A percentile compares a stretch with the other conserved stretches of the same genome.
phyloP scores from a whole-genome alignment of 2,888 invertebrate species.

The Pristionchus exspectatus region DNA sequence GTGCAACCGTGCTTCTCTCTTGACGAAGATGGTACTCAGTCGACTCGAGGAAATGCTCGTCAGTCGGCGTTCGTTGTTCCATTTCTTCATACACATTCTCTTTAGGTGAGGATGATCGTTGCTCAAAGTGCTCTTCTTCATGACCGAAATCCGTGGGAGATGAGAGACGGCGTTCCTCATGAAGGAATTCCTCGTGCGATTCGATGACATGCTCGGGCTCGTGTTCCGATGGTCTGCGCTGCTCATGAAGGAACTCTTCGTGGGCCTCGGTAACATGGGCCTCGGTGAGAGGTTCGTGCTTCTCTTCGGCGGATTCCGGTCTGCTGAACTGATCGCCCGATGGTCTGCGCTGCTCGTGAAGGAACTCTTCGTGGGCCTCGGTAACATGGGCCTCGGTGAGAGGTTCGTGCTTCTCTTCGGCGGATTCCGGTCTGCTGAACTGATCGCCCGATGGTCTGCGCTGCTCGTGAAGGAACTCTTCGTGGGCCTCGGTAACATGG shows the following conservation, averaged over 20 bases:
- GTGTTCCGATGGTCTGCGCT: not conserved
- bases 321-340: not conserved
- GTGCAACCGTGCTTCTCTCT: not conserved
- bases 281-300: not conserved
- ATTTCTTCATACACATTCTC: not conserved
- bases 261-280: conserved; percentile 15
- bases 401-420: not conserved
- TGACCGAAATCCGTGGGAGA: conserved; percentile 53
- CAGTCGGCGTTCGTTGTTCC: not conserved
- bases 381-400: not conserved
- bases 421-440: not conserved
- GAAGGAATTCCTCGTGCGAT: not conserved
- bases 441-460: not conserved
- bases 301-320: not conserved
- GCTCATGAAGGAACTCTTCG: not conserved
- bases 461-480: no score
- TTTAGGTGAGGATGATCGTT: not conserved
- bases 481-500: not conserved
- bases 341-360: conserved; percentile 3
- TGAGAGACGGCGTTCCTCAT: conserved; percentile 49
- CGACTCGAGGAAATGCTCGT: not conserved
- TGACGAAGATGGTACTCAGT: not conserved
- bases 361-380: not conserved
- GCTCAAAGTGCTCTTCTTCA: conserved; percentile 41
- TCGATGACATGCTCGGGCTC: conserved; percentile 47